Conservation (phyloP, 2,113 vertebrate genomes). For the Taurulus bubalis region DNA sequence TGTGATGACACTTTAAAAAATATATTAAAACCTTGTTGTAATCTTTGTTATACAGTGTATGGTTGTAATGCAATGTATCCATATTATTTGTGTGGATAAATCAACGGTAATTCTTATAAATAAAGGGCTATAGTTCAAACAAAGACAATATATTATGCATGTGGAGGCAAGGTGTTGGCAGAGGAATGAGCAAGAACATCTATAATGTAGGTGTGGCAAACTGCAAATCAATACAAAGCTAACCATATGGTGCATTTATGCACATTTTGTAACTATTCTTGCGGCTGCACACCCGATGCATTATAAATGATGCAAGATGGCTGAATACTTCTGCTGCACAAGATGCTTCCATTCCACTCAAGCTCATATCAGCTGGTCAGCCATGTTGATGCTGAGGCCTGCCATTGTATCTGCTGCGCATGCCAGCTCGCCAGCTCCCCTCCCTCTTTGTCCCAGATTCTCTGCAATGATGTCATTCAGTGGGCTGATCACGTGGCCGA, state of each 20-base stretch:
- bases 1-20: background rate
- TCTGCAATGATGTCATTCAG: slow-evolving; percentile 81
- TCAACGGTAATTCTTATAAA: background rate
- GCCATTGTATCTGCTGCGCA: slow-evolving; percentile 25
- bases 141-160: slow-evolving; percentile 43
- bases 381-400: slow-evolving; percentile 55
- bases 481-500: slow-evolving; percentile 76
- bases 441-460: slow-evolving; percentile 82
- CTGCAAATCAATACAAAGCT: slow-evolving; percentile 6
- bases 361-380: slow-evolving; percentile 25
- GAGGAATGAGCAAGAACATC: background rate
- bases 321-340: slow-evolving; percentile 42
- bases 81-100: background rate
- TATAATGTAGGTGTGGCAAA: slow-evolving; percentile 1
- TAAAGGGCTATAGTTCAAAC: background rate
- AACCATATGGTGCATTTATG: background rate
- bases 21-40: background rate
- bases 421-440: slow-evolving; percentile 49
- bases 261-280: background rate
- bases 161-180: background rate
- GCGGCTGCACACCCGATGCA: background rate
- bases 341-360: slow-evolving; percentile 41
- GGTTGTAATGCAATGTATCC: background rate
- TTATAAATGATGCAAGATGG: slow-evolving; percentile 41
- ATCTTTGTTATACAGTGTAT: background rate